Base-by-base conservation (phyloP, 1,140 invertebrate genomes). In the Calosoma granatense region DNA sequence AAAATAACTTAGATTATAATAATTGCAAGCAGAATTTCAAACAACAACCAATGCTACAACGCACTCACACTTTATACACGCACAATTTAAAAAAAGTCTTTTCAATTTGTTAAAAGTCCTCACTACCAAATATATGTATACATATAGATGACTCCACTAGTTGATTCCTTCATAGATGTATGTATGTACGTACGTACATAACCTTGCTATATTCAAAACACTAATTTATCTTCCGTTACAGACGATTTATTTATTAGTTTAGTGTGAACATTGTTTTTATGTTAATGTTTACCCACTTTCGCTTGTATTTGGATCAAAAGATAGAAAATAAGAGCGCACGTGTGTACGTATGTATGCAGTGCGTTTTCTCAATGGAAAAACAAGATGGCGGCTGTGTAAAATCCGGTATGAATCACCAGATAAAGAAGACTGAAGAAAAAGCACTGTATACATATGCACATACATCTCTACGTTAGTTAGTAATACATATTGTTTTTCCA, bases 91-190 rank as follows among this genome's bases (percentile, higher is more conserved):
- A 47, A 47, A 47, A 47, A 47, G 41, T 47, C 41, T 12, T 47
- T 47, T 47, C 15, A 47, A 47, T 47, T 47, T 47, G 41, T 47
- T 47, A 47, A 47, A 47, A 47, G 41, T 47, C 41, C 17, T 47
- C 41, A 47, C 41, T 47, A 47, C 41, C 41, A 47, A 36, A 11
- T 47, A 47, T 47, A 47, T 47, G 17, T 47, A 17, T 17, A 47
- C 17, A 17, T 47, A 47, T 17, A n/a, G 41, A 12, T 47, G 9
- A 4, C 15, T 47, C 9, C 6, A 11, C 17, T 17, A 47, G 41
- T 47, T 12, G 41, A 12, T 9, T 36, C 26, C 26, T n/a, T n/a
- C n/a, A n/a, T n/a, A n/a, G n/a, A n/a, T n/a, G n/a, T n/a, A n/a
- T n/a, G n/a, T n/a, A n/a, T n/a, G n/a, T n/a, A n/a, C n/a, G n/a